Evolutionary conservation across 1,140 invertebrate species (phyloP), one percentile per base, ranked within the genome.

Genomic region (Pseudomyrmex concolor): DNA sequence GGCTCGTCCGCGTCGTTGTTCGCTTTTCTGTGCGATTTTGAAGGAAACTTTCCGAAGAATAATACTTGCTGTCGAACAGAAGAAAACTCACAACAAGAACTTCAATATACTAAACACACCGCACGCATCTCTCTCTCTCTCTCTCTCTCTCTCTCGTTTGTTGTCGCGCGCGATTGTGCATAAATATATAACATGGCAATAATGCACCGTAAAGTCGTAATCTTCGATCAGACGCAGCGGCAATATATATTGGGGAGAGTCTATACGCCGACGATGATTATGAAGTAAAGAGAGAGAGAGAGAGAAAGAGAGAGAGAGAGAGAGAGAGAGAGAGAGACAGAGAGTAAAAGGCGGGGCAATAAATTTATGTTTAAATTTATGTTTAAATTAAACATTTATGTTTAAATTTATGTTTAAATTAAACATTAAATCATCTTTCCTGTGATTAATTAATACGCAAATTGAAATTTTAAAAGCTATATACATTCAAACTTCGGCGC

Each of bases 81-180:
- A 10, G 54, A 71, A 34, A 71, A 71, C 66, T 71, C 54, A 22
- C 43, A 48, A 19, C 43, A 15, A 54, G 0, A 80, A 80, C 54
- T 80, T 60, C 76, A 59, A 80, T 71, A 78, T 59, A 78, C 64
- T 70, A 80, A 80, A 70, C 76, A 48, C 54, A 43, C 17, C 66
- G 76, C 76, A 48, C 5, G 34, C 7, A 4, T 34, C 5, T 34
- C 4, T 34, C 34, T 34, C 0, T 34, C 34, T 34, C 34, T 34
- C 4, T 34, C 34, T 34, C 25, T 25, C 4, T 34, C 34, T 34
- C 34, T 22, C 22, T 71, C 76, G 4, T 34, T 22, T 10, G 64
- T 68, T 19, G 51, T 48, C 15, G 64, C 7, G 13, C 51, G 19
- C 25, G 54, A 50, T 34, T 12, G 64, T 70, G 43, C 22, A 71